Evolutionary conservation across 2,888 invertebrate genomes (phyloP), one percentile per base, ranked within the genome.

Genomic region (Nemoura dubitans): DNA sequence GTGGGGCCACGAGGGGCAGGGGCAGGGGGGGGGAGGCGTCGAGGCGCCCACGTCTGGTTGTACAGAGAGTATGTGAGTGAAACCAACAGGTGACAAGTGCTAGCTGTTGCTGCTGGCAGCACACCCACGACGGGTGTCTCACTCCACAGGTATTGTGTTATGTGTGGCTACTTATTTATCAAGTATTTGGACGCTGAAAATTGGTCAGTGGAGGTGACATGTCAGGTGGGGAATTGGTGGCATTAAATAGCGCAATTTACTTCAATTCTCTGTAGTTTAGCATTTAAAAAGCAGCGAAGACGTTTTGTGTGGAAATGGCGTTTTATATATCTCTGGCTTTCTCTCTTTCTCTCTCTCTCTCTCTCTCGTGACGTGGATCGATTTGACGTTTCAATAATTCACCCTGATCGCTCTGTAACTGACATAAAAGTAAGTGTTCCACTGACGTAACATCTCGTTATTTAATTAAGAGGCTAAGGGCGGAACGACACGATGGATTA

Each of bases 31-130:
- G 30, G 81, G 81, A 30, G 81, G 30, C 28, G 81, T 28, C n/a
- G 30, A 5, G 81, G 81, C 81, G 81, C 28, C 30, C 26, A 27
- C 78, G 81, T 30, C 81, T 26, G n/a, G 30, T 21, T 30, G 28
- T 76, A 84, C 84, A 84, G 28, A 84, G 84, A 84, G 84, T 21
- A 26, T 21, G 59, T 26, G 76, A 84, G 84, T 26, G 84, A 25
- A 59, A 76, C 84, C 84, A 84, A 84, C 84, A 84, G 84, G 84
- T 84, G 84, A 84, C 76, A 84, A 76, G 21, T 42, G 7, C 28
- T 81, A 25, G 36, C 83, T 83, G 83, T 83, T 83, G 83, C 42
- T 42, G 36, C 14, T 43, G 84, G 0, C 76, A 21, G n/a, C 76
- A 21, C 36, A 36, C 36, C 36, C 36, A 36, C 25, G n/a, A n/a